Evolutionary conservation across 1,140 invertebrate species (phyloP).

Genomic region (Philopotamus ludificatus): DNA sequence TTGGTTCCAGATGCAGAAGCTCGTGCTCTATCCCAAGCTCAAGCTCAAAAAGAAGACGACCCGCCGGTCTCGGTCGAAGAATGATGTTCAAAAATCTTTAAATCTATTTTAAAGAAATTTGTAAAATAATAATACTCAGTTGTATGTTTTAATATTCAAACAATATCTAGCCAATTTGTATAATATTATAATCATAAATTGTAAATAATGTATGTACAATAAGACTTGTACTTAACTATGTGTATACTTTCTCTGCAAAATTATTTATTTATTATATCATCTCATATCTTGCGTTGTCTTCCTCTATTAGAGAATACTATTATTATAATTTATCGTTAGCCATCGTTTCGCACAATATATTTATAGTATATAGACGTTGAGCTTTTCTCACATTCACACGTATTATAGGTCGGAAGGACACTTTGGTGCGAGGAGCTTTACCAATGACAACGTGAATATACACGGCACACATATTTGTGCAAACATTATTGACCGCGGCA

Average conservation of each 20-base stretch:
- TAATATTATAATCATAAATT: neutral
- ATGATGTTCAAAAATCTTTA: conserved; percentile 54
- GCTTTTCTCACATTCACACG: conserved; percentile 24
- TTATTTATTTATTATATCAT: neutral
- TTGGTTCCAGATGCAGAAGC: conserved; percentile 48
- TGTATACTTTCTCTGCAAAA: no score
- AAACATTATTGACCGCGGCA: no score
- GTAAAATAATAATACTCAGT: conserved; percentile 39
- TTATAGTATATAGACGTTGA: conserved; percentile 27
- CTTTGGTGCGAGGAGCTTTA: no score
- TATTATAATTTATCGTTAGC: conserved; percentile 16
- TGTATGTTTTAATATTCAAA: conserved; percentile 3
- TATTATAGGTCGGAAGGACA: conserved; percentile 10
- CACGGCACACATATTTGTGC: no score
- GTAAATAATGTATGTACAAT: neutral
- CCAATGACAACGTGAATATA: no score
- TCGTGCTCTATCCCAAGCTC: conserved; percentile 47
- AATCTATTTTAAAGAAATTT: conserved; percentile 49
- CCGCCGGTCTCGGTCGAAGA: conserved; percentile 48
- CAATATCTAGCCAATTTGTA: conserved; percentile 5
- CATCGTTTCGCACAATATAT: conserved; percentile 38
- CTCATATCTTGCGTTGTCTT: neutral
- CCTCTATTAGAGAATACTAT: conserved; percentile 13
- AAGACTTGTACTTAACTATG: neutral
- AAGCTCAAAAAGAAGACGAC: conserved; percentile 42